A percentile compares a stretch with the other conserved stretches of the same genome.
Conservation (phyloP, 2,797 vertebrate genomes). For the Chrosomus eos region DNA sequence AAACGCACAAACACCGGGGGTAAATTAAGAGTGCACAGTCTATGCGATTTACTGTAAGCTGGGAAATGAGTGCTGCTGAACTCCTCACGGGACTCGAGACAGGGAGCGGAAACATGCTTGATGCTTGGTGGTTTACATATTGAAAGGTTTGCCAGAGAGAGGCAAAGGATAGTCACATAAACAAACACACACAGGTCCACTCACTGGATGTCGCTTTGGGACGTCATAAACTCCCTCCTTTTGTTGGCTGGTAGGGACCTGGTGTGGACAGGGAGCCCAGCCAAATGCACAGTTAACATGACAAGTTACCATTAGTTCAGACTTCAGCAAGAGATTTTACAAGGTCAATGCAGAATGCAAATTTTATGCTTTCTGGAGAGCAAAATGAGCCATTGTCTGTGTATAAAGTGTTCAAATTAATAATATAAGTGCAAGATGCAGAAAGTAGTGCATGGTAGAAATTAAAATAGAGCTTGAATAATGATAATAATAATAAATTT, state of each 20-base stretch:
- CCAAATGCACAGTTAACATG: constrained; percentile 73
- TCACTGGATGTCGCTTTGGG: constrained; percentile 99
- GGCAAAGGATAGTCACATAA: constrained; percentile 73
- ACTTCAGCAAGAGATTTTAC: constrained; percentile 52
- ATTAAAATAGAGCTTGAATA: not conserved
- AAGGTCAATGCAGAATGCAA: constrained; percentile 20
- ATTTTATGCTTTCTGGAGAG: constrained; percentile 3
- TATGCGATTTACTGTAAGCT: constrained; percentile 26
- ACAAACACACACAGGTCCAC: constrained; percentile 83
- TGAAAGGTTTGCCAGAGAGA: constrained; percentile 80
- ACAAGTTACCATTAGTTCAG: constrained; percentile 61
- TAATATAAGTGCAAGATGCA: not conserved
- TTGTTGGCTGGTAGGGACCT: constrained; percentile 99
- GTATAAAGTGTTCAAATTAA: constrained; percentile 10
- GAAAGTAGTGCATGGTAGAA: not conserved
- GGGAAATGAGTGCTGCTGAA: constrained; percentile 23
- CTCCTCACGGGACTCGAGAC: constrained; percentile 10
- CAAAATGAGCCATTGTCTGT: not conserved
- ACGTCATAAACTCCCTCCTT: constrained; percentile 99
- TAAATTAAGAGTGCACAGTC: not conserved
- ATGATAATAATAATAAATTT: not conserved
- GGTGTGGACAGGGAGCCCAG: constrained; percentile 67
- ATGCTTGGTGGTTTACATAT: constrained; percentile 44
- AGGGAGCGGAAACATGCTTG: constrained; percentile 4
- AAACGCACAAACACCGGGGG: constrained; percentile 22